Conservation (phyloP, 2,888 invertebrate species). For the Zygogramma bicolorata region DNA sequence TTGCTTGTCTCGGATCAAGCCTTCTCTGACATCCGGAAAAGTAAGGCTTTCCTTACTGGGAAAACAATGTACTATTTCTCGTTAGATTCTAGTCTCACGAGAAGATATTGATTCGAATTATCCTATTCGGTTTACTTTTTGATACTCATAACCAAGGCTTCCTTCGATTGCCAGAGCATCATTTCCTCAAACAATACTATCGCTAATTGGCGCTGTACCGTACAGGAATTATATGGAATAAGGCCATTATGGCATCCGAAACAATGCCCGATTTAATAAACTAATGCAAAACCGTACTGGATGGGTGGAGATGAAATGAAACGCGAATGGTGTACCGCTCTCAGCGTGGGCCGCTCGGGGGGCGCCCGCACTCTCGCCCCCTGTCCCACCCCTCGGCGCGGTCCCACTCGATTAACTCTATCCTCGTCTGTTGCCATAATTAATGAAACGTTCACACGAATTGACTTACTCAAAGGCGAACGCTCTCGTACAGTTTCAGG, state of each 20-base stretch:
- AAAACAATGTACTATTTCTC: too few species aligned
- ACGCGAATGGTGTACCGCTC: slow-evolving; percentile 61
- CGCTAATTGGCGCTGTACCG: slow-evolving; percentile 30
- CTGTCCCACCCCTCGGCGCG: slow-evolving; percentile 40
- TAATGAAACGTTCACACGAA: slow-evolving; percentile 60
- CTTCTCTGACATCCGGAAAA: too few species aligned
- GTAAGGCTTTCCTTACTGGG: too few species aligned
- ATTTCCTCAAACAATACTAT: slow-evolving; percentile 28
- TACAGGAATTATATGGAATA: slow-evolving; percentile 32
- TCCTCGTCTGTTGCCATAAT: slow-evolving; percentile 59
- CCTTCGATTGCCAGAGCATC: slow-evolving; percentile 2
- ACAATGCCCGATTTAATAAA: slow-evolving; percentile 63
- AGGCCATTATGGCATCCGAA: slow-evolving; percentile 57
- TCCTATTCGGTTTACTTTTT: too few species aligned
- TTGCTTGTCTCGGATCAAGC: too few species aligned
- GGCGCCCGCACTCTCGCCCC: neutral
- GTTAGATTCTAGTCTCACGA: too few species aligned
- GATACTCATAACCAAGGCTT: too few species aligned
- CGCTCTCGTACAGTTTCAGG: neutral
- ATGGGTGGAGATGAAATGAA: slow-evolving; percentile 62
- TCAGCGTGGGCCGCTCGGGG: slow-evolving; percentile 43
- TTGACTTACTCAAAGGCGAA: slow-evolving; percentile 43
- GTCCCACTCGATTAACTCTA: slow-evolving; percentile 58
- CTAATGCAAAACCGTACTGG: slow-evolving; percentile 62
- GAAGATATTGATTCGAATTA: too few species aligned